Evolutionary conservation across 2,113 vertebrate genomes (phyloP).

Genomic region (Brachyhypopomus occidentalis): DNA sequence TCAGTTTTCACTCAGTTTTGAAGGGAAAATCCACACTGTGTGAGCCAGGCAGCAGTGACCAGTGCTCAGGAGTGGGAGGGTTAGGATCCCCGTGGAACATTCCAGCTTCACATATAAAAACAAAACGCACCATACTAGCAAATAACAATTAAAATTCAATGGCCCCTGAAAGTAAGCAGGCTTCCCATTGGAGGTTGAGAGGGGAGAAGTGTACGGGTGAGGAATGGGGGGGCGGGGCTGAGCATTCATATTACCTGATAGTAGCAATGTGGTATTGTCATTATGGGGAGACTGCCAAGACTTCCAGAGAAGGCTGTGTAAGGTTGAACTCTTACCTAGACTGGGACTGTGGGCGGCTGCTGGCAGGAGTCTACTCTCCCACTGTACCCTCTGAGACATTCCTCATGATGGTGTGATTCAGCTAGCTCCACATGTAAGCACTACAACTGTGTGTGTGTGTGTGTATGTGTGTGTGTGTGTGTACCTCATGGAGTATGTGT

Average conservation of each 20-base stretch:
- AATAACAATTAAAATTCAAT: slow-evolving; percentile 64
- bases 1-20: slow-evolving; percentile 21
- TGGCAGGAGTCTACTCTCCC: not conserved
- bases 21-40: slow-evolving; percentile 33
- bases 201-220: slow-evolving; percentile 14
- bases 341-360: not conserved
- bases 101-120: slow-evolving; percentile 56
- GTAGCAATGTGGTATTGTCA: slow-evolving; percentile 84
- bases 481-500: not conserved
- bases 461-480: slow-evolving; percentile 6
- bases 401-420: slow-evolving; percentile 42
- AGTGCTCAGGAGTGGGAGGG: slow-evolving; percentile 36
- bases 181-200: slow-evolving; percentile 39
- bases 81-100: slow-evolving; percentile 53
- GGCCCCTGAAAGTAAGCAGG: slow-evolving; percentile 52
- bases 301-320: slow-evolving; percentile 70
- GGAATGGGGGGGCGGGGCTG: slow-evolving; percentile 56
- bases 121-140: slow-evolving; percentile 55
- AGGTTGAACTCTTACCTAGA: slow-evolving; percentile 77
- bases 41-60: slow-evolving; percentile 28
- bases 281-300: slow-evolving; percentile 79
- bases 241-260: slow-evolving; percentile 79
- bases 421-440: slow-evolving; percentile 46
- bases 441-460: slow-evolving; percentile 24
- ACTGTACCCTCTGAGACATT: slow-evolving; percentile 47